These are phyloP conservation scores for Fopius arisanus DNA, from an alignment of 1,140 invertebrate genomes.

Conservation along the genomic window DNA sequence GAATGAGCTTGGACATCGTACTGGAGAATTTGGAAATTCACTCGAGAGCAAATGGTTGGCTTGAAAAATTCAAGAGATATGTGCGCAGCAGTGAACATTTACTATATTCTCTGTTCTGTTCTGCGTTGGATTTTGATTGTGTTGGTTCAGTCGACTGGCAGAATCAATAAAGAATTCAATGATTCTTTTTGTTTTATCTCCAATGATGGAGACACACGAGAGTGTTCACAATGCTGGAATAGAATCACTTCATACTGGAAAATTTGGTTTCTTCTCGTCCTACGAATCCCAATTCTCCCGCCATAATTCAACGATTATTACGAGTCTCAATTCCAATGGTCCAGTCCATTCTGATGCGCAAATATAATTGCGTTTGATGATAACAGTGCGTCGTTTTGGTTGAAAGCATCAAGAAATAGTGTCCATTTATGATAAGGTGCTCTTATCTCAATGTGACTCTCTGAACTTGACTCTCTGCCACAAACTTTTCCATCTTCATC, in stretches of 20 bases:
- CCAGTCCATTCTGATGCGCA: too few species aligned
- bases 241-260: too few species aligned
- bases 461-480: not conserved
- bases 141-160: not conserved
- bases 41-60: not conserved
- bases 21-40: not conserved
- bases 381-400: too few species aligned
- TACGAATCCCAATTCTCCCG: too few species aligned
- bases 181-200: not conserved
- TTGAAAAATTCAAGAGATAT: conserved; percentile 12
- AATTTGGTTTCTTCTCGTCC: too few species aligned
- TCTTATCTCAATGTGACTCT: not conserved
- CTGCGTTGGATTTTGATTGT: not conserved
- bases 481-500: not conserved
- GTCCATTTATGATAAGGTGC: too few species aligned
- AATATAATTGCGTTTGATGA: too few species aligned
- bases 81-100: not conserved
- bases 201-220: too few species aligned
- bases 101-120: not conserved
- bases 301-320: too few species aligned
- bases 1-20: not conserved
- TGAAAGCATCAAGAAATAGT: too few species aligned
- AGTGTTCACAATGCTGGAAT: too few species aligned
- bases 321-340: too few species aligned
- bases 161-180: not conserved